phyloP scores from a whole-genome alignment of 2,888 invertebrate genomes.

The Thymelicus lineola region DNA sequence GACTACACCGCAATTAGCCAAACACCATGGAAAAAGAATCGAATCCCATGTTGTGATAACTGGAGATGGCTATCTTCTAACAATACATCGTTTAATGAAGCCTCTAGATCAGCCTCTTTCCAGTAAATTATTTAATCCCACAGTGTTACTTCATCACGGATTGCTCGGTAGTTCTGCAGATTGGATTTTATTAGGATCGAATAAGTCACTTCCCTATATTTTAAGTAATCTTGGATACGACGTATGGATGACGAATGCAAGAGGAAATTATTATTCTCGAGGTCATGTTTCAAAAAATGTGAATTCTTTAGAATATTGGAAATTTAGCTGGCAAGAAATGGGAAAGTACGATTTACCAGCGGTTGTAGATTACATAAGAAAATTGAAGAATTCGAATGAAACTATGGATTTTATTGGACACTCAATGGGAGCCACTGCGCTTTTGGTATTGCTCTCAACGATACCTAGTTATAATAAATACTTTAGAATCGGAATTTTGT shows the following conservation, averaged over 20 bases:
- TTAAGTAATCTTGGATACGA: conserved; percentile 85
- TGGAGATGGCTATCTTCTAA: conserved; percentile 66
- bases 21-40: conserved; percentile 59
- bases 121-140: conserved; percentile 43
- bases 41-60: conserved; percentile 65
- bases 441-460: conserved; percentile 63
- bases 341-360: conserved; percentile 67
- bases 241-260: conserved; percentile 85
- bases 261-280: conserved; percentile 71
- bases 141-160: conserved; percentile 69
- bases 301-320: conserved; percentile 60
- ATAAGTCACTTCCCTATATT: conserved; percentile 67
- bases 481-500: conserved; percentile 62
- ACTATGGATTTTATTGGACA: conserved; percentile 67
- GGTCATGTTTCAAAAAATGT: conserved; percentile 54
- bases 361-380: conserved; percentile 61
- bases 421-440: conserved; percentile 70
- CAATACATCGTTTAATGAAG: conserved; percentile 59
- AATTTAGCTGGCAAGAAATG: conserved; percentile 70
- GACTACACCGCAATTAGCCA: conserved; percentile 62
- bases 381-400: conserved; percentile 51
- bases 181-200: conserved; percentile 69
- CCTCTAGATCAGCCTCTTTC: conserved; percentile 7
- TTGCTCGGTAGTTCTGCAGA: conserved; percentile 72
- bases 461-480: conserved; percentile 59